Evolutionary conservation across 1,140 invertebrate species (phyloP).

Genomic region (Gryllus bimaculatus): DNA sequence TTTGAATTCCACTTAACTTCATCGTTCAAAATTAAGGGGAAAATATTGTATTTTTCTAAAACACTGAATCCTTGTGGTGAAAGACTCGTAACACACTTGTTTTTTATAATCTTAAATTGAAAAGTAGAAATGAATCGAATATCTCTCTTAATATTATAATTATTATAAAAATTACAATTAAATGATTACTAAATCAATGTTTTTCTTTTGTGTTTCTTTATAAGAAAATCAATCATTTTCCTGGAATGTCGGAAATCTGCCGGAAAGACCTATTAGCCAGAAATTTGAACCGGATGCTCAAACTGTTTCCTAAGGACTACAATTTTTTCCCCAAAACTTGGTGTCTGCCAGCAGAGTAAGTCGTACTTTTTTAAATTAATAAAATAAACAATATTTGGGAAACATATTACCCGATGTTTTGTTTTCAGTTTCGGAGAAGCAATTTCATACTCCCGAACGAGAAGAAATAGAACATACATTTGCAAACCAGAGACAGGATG

Average conservation of each 20-base stretch:
- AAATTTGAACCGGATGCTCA: constrained; percentile 77
- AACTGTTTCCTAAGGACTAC: constrained; percentile 78
- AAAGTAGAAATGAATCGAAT: too few relatives aligned
- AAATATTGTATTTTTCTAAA: too few relatives aligned
- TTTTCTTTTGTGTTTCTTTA: constrained; percentile 20
- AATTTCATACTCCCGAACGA: constrained; percentile 48
- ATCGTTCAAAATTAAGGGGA: too few relatives aligned
- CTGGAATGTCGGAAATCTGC: constrained; percentile 86
- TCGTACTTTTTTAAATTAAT: constrained; percentile 12
- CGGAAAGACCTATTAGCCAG: constrained; percentile 74
- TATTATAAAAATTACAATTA: not conserved
- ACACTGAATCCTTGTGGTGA: too few relatives aligned
- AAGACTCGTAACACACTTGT: too few relatives aligned
- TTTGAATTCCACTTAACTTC: too few relatives aligned
- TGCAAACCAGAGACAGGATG: constrained; percentile 81
- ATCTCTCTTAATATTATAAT: not conserved
- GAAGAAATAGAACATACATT: constrained; percentile 71
- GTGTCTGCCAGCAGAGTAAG: constrained; percentile 84
- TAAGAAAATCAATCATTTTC: constrained; percentile 84
- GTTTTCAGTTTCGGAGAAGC: constrained; percentile 48
- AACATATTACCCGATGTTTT: not conserved
- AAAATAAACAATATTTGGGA: too few relatives aligned
- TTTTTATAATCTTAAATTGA: too few relatives aligned
- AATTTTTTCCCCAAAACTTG: constrained; percentile 89
- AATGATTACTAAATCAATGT: not conserved